Evolutionary conservation across 2,113 vertebrate genomes (phyloP).

Genomic region (Meriones unguiculatus): DNA sequence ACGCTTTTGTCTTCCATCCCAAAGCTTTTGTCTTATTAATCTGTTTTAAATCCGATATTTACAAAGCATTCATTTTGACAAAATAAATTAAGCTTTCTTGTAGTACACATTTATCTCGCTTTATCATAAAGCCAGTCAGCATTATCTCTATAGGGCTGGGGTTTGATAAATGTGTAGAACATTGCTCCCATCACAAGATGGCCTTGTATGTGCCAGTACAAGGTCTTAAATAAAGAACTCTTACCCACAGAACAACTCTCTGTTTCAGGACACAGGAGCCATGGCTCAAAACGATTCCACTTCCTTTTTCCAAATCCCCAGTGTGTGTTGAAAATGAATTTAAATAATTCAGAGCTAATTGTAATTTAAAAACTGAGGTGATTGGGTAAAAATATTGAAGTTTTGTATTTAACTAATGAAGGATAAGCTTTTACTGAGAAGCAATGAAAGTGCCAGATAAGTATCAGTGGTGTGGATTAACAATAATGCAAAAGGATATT

Average conservation of each 20-base stretch:
- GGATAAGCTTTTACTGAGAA: constrained; percentile 60
- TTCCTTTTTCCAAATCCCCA: neutral
- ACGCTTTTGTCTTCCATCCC: constrained; percentile 46
- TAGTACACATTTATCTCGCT: constrained; percentile 51
- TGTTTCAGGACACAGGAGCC: neutral
- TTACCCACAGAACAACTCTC: constrained; percentile 38
- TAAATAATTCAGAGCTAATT: neutral
- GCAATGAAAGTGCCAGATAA: constrained; percentile 68
- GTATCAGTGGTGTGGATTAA: constrained; percentile 62
- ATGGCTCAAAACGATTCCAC: neutral
- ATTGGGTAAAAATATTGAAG: neutral
- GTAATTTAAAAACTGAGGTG: constrained; percentile 5
- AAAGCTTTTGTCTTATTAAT: constrained; percentile 68
- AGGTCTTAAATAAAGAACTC: constrained; percentile 30
- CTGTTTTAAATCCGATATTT: constrained; percentile 46
- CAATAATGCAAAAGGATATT: constrained; percentile 46
- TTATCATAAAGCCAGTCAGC: constrained; percentile 8
- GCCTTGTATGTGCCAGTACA: neutral
- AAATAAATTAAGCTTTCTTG: constrained; percentile 51
- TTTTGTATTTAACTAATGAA: constrained; percentile 56
- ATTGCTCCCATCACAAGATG: constrained; percentile 42
- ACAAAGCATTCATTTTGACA: constrained; percentile 71
- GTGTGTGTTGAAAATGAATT: constrained; percentile 16
- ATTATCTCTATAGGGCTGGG: constrained; percentile 42
- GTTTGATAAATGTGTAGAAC: constrained; percentile 72